Conservation (phyloP, 2,113 vertebrate genomes). For the Colaptes auratus region DNA sequence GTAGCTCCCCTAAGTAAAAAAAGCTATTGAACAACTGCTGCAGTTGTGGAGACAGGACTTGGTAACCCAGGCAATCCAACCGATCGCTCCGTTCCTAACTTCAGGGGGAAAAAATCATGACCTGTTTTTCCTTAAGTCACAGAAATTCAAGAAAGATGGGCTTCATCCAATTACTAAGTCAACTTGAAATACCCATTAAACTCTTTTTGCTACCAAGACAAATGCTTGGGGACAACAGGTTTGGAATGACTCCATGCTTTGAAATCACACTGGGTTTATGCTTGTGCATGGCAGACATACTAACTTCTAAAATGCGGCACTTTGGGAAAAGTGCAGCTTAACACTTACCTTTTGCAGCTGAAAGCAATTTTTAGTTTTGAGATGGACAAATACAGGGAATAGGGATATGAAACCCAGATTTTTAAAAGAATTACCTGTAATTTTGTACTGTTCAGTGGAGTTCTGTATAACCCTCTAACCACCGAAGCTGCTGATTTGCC, state of each 20-base stretch:
- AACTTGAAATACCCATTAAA: not conserved
- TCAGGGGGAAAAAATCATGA: not conserved
- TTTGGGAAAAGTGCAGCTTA: not conserved
- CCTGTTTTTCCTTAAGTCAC: not conserved
- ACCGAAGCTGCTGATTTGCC: not conserved
- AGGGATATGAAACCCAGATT: not conserved
- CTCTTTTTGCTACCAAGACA: not conserved
- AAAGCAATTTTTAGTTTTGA: not conserved
- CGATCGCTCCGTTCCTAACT: not conserved
- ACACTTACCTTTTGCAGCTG: not conserved
- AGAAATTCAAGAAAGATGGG: not conserved
- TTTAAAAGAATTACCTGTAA: not conserved
- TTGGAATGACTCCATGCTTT: not conserved
- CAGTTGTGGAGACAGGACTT: not conserved
- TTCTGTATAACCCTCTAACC: not conserved
- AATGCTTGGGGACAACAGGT: not conserved
- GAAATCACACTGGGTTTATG: not conserved
- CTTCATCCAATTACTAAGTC: constrained; percentile 10
- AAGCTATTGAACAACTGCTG: constrained; percentile 15
- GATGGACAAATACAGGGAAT: not conserved
- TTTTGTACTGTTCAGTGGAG: not conserved
- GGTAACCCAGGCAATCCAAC: constrained; percentile 11
- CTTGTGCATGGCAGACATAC: not conserved
- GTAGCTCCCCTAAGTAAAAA: not conserved
- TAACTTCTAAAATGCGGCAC: not conserved